Base-by-base conservation (phyloP, 2,113 vertebrate species). In the Melierax canorus region DNA sequence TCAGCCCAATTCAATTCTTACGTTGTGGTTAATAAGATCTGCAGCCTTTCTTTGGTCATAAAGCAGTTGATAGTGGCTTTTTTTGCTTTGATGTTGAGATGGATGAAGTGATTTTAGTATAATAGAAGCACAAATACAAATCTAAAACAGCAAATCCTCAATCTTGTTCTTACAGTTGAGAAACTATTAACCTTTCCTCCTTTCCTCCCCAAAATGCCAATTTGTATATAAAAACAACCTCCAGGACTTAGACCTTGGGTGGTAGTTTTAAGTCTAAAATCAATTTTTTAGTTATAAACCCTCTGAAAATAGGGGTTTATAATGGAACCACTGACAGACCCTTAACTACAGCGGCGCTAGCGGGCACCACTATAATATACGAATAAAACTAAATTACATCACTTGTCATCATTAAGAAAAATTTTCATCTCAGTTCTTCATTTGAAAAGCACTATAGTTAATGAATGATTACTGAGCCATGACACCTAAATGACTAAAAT, bases 341-440 rank as follows among this genome's bases (percentile, higher is more conserved):
- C 95, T 94, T 73, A 95, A 96, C 96, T 94, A 68, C 30, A n/a
- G 97, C 3, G 96, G 92, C 92, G 97, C 98, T 98, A 96, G 68
- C 34, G 62, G 98, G 97, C 97, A 97, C 97, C 95, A 92, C 86
- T 86, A 86, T 94, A 94, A 88, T 84, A 92, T 77, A 96, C 75
- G 98, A 97, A 98, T 97, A 98, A 98, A 98, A 96, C 96, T 98
- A 98, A 98, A 98, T 98, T 97, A 97, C 96, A 98, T 97, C 98
- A 97, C 98, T 98, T 98, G 98, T 98, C 98, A 98, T 98, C 98
- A 97, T 98, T 98, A 98, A 97, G 97, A 98, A 97, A 97, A 97
- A 97, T 97, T 97, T 98, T 97, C 98, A 97, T 98, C 97, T 98
- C 97, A 60, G 74, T 97, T 98, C 97, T 98, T 98, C 98, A 97